Base-by-base conservation (phyloP, 2,888 invertebrate species). In the Cephus nigrinus region DNA sequence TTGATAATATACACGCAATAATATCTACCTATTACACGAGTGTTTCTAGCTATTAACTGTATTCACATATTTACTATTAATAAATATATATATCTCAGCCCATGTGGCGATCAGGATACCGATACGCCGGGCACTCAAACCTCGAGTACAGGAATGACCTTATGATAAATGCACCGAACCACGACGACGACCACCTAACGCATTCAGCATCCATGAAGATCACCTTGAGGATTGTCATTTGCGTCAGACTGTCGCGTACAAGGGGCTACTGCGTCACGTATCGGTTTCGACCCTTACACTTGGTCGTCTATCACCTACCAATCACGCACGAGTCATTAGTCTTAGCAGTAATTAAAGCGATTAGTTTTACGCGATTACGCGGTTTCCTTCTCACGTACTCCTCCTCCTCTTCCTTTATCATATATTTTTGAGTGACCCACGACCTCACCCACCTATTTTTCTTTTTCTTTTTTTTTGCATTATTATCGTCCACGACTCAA, bases 31-130 rank as follows among this genome's bases (percentile, higher is more conserved):
- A 71, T 31, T 76, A 71, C 32, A 33, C 71, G 12, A 33, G 71
- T 71, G 55, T 55, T 55, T 55, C 73, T 80, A 74, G 81, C 79
- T 81, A 75, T 80, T 82, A 83, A 79, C 75, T 83, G 80, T 84
- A 88, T 88, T 88, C 87, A 88, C 88, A 88, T 83, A 55, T 55
- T 55, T 55, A 55, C 55, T 55, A 75, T 75, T 55, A 31, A 73
- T 86, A 79, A 86, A 87, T 88, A 88, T 88, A 90, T 90, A 90
- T 89, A 89, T 89, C 86, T 88, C 88, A 89, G 87, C 86, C 33
- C 69, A 33, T 75, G 32, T 71, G 32, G 71, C 71, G 15, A 32
- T 71, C 71, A 71, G 71, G 31, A 71, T 71, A 71, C 71, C 71
- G 71, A 71, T 55, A 23, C 32, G 32, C 12, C 69, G 31, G 40